phyloP scores from a whole-genome alignment of 2,113 vertebrate genomes.

The Noturus placidus region DNA sequence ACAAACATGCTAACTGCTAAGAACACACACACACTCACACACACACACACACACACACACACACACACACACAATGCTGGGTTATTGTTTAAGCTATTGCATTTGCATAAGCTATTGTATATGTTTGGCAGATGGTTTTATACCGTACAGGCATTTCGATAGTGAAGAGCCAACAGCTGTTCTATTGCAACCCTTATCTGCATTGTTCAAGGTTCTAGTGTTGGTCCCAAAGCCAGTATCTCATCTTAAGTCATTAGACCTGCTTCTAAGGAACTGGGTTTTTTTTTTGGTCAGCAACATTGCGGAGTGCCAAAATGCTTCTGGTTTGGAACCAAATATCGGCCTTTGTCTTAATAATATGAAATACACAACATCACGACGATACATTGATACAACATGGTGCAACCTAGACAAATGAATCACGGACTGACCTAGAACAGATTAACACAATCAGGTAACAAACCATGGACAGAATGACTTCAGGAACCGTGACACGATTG shows the following conservation, averaged over 20 bases:
- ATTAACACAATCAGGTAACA: background rate
- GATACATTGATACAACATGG: background rate
- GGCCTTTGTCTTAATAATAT: background rate
- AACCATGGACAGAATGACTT: background rate
- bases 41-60: too few relatives aligned
- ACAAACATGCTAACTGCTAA: too few relatives aligned
- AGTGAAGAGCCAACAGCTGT: background rate
- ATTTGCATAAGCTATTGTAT: background rate
- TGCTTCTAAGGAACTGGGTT: background rate
- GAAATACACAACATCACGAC: background rate
- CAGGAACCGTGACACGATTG: background rate
- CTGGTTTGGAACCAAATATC: background rate
- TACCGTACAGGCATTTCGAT: background rate
- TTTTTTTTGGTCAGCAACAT: background rate
- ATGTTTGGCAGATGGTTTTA: background rate
- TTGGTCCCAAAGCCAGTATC: background rate
- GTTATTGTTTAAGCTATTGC: background rate
- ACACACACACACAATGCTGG: too few relatives aligned
- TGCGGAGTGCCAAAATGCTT: background rate
- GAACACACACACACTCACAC: too few relatives aligned
- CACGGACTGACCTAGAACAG: background rate
- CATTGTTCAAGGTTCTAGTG: background rate
- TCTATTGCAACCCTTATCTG: background rate
- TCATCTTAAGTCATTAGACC: background rate
- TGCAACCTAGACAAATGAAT: background rate